phyloP scores from a whole-genome alignment of 2,113 vertebrate genomes.

The Sinocyclocheilus maitianheensis region DNA sequence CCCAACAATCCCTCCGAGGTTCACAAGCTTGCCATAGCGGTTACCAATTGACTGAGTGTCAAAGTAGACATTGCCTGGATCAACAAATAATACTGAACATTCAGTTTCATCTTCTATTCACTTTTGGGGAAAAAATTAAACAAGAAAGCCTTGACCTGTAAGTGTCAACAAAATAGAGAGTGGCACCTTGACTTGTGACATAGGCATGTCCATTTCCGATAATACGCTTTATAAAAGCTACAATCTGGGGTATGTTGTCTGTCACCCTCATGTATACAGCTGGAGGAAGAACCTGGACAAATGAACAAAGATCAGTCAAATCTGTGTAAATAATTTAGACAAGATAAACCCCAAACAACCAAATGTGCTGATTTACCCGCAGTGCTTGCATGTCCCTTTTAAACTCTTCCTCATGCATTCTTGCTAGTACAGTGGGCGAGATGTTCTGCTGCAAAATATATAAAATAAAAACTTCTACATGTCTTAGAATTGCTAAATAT shows the following conservation, averaged over 20 bases:
- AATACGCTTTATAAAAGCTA: slow-evolving; percentile 85
- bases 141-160: background rate
- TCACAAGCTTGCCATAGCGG: slow-evolving; percentile 83
- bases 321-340: background rate
- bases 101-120: background rate
- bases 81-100: slow-evolving; percentile 19
- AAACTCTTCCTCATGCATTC: slow-evolving; percentile 90
- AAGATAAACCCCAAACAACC: background rate
- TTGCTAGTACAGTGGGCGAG: slow-evolving; percentile 79
- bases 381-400: slow-evolving; percentile 91
- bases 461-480: background rate
- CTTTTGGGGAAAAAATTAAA: background rate
- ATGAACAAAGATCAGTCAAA: background rate
- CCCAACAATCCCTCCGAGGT: slow-evolving; percentile 53
- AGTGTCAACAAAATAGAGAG: background rate
- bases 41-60: slow-evolving; percentile 84
- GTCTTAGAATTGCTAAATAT: background rate
- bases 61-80: slow-evolving; percentile 92
- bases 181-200: slow-evolving; percentile 80
- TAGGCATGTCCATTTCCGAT: slow-evolving; percentile 86
- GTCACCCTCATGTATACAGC: slow-evolving; percentile 88
- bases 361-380: slow-evolving; percentile 74
- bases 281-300: slow-evolving; percentile 85
- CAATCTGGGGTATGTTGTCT: slow-evolving; percentile 88
- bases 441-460: slow-evolving; percentile 78